Base-by-base conservation (phyloP, 64 coral and sea anemone species). In the Anthopleura sola region DNA sequence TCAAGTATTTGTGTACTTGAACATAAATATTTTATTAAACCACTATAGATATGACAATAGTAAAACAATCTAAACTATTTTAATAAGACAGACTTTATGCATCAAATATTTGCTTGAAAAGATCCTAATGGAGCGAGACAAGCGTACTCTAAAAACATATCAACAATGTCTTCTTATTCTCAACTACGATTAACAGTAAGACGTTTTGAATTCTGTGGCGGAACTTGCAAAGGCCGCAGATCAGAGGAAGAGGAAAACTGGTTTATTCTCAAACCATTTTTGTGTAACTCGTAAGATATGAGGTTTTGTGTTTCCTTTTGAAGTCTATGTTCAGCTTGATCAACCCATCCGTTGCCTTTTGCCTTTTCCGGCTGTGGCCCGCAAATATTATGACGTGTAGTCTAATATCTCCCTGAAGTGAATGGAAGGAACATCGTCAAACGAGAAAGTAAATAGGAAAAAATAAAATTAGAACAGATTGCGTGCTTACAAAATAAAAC, bases 61-160 rank as follows among this genome's bases (percentile, higher is more conserved):
- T 71, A 71, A 71, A 71, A 71, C 66, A 71, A 71, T 71, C 14
- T 71, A 34, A 71, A 71, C 66, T 71, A 71, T 71, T 71, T 71
- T 71, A 71, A 71, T 71, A 71, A 71, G 66, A 71, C n/a, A 71
- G 66, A 29, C n/a, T 32, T 32, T 34, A 71, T 71, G 66, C 66
- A 71, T 71, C 66, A 71, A 62, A 33, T 71, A 71, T 71, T 71
- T 10, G 66, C 34, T 29, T 71, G 66, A 71, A 33, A 71, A 71
- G 28, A 71, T 33, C 28, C 11, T 33, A 71, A 33, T 71, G 26
- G 14, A 71, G 7, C 29, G 12, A 71, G n/a, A 71, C 31, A 71
- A 5, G 20, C 54, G 13, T 56, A 4, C 24, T 62, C 5, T 62
- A 23, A 1, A 4, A 62, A 62, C 7, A 62, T 26, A 26, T 62